Evolutionary conservation across 2,113 vertebrate species (phyloP), one percentile per base, ranked within the genome.

Genomic region (Cryptomyrus ogoouensis): DNA sequence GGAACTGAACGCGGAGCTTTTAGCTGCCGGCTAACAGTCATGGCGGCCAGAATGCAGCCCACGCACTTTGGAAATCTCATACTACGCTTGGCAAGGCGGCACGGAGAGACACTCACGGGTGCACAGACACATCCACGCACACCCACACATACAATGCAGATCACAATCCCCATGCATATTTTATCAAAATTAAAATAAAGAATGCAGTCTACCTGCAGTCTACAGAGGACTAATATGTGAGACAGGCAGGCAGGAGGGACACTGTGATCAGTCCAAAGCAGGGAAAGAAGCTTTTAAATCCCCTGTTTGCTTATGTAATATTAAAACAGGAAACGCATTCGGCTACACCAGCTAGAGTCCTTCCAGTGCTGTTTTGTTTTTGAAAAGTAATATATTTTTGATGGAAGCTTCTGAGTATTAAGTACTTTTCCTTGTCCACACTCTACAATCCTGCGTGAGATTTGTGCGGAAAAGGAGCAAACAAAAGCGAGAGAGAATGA

Each of bases 111-210:
- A 49, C 88, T 46, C 35, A 12, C 31, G 2, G 46, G 31, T 1
- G 27, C 56, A 62, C 56, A 88, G 5, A 56, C 85, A 53, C 85
- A 35, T 5, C 12, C 62, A 89, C 13, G 46, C 66, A 52, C 88
- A 21, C 88, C 21, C 70, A 53, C 88, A 47, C 42, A 42, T 21
- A 42, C 74, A 42, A n/a, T 24, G 35, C 47, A 83, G 44, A 80
- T 17, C 8, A 3, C 31, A 31, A 80, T 19, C n/a, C 27, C 19
- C 13, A 87, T 87, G 49, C 49, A 87, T 15, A 53, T n/a, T 44
- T 44, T 46, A n/a, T 84, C 83, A 47, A 53, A 35, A 87, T 87
- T 52, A 87, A 87, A 87, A 53, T 19, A 87, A 12, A 87, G 49
- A 47, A n/a, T 87, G 27, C 46, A 52, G 46, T 35, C 85, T 50